Evolutionary conservation across 2,113 vertebrate species (phyloP).

Genomic region (Cebidichthys violaceus): DNA sequence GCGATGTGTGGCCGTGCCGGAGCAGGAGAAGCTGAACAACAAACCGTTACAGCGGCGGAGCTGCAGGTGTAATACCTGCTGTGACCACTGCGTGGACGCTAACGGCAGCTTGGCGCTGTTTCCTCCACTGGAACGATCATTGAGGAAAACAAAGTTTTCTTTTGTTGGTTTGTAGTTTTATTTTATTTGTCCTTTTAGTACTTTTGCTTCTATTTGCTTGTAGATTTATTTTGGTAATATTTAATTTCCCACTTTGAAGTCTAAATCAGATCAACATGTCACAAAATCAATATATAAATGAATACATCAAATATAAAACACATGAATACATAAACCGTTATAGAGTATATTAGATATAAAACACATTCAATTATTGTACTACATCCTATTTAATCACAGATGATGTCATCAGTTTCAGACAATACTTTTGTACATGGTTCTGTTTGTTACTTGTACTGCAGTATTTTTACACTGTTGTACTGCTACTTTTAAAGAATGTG

Average conservation of each 20-base stretch:
- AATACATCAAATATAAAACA: no score
- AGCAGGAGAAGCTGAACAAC: constrained; percentile 28
- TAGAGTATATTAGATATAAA: no score
- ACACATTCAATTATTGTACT: no score
- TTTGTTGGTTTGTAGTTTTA: background rate
- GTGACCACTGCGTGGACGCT: constrained; percentile 15
- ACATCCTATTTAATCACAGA: background rate
- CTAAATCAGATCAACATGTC: background rate
- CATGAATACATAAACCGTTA: no score
- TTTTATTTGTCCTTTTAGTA: background rate
- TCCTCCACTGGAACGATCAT: background rate
- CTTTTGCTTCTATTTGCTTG: background rate
- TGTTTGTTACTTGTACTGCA: background rate
- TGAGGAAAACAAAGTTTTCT: background rate
- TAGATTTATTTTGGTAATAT: background rate
- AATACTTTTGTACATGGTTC: background rate
- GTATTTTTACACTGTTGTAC: background rate
- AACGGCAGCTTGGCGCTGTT: constrained; percentile 49
- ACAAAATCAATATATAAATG: no score
- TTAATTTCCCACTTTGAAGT: background rate
- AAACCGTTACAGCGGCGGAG: background rate
- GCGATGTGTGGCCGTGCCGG: constrained; percentile 29
- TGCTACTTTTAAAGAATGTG: no score
- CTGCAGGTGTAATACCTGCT: constrained; percentile 24
- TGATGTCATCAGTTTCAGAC: background rate